Conservation (phyloP, 2,113 vertebrate species). For the Cynopterus brachyotis region DNA sequence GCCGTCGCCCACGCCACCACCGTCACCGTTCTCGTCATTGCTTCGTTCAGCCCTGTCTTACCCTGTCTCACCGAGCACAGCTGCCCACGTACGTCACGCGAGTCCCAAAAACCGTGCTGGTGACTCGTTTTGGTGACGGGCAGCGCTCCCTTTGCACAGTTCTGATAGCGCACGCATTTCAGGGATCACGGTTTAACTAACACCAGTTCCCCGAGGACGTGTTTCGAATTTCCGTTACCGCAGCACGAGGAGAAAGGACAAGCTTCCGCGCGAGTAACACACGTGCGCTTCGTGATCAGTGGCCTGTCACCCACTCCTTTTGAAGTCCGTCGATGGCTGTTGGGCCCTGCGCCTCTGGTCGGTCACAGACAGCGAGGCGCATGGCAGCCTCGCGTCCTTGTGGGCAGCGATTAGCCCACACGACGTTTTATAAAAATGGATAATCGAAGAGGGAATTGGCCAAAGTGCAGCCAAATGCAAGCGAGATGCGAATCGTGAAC, state of each 20-base stretch:
- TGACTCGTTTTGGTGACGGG: neutral
- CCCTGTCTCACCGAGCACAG: neutral
- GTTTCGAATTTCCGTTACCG: neutral
- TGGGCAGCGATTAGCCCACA: neutral
- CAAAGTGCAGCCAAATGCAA: neutral
- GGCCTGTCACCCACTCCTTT: neutral
- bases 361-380: neutral
- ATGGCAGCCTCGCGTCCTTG: accelerated
- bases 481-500: accelerated
- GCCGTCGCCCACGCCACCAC: neutral
- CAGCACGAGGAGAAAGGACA: accelerated
- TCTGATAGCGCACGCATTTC: neutral
- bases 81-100: neutral
- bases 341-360: neutral
- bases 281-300: accelerated
- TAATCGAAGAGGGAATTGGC: neutral
- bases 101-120: neutral
- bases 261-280: neutral
- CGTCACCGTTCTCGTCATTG: neutral
- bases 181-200: neutral
- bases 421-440: neutral
- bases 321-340: too few relatives aligned
- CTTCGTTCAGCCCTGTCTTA: neutral
- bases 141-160: accelerated
- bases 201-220: accelerated